These are phyloP conservation scores for Heliconius erato DNA, from an alignment of 2,888 invertebrate genomes.

Conservation along the genomic window DNA sequence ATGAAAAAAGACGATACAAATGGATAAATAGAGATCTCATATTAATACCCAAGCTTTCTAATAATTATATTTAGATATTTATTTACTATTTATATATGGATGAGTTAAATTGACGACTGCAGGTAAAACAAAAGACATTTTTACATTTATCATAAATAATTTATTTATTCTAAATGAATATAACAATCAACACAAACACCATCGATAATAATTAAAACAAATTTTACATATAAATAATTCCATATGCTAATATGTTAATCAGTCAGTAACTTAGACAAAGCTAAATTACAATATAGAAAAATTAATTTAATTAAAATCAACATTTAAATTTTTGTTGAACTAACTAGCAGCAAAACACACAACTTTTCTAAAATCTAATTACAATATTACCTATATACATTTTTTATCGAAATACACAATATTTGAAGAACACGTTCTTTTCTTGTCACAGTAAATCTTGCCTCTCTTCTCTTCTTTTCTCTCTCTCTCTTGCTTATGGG, in stretches of 20 bases:
- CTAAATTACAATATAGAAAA: neutral
- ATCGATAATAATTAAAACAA: neutral
- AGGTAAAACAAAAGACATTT: neutral
- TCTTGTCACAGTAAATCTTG: too few species aligned
- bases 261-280: conserved; percentile 12
- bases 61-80: neutral
- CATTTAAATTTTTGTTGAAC: neutral
- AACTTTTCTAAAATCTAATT: neutral
- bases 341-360: neutral
- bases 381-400: too few species aligned
- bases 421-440: too few species aligned
- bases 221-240: neutral
- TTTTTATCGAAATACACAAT: too few species aligned
- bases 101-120: neutral
- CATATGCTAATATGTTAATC: neutral
- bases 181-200: neutral
- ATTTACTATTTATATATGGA: neutral
- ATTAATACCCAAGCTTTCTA: too few species aligned
- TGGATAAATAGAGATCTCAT: too few species aligned
- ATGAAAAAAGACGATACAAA: too few species aligned
- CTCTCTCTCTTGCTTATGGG: neutral
- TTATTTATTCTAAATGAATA: neutral
- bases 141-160: neutral
- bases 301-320: neutral
- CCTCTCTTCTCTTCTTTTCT: neutral